Percentiles rank a stretch among this genome's conserved stretches.
Conservation (phyloP, 2,113 vertebrate species). For the Amazona guildingii region DNA sequence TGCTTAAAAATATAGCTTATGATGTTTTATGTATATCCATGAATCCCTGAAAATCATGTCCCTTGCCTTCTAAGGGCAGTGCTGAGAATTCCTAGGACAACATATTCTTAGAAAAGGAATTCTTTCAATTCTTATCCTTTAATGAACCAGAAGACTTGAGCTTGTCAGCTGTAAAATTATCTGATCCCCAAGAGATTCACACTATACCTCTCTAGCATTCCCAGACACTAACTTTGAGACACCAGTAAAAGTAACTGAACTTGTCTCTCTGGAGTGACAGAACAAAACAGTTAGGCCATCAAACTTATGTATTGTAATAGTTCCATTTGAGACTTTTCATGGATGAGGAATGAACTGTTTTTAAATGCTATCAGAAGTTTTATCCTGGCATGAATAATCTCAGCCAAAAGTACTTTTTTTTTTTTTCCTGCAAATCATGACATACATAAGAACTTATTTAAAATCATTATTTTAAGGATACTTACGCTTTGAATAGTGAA, state of each 20-base stretch:
- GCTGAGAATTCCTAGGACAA: not conserved
- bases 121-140: conserved; percentile 3
- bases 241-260: not conserved
- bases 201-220: not conserved
- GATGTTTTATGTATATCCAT: not conserved
- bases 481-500: not conserved
- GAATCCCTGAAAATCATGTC: not conserved
- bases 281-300: not conserved
- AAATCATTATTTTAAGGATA: not conserved
- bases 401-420: not conserved
- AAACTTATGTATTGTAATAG: not conserved
- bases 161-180: conserved; percentile 5
- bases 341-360: not conserved
- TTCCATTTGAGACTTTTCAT: not conserved
- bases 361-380: not conserved
- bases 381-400: not conserved
- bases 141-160: not conserved
- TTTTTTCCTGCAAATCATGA: not conserved
- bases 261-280: not conserved
- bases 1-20: not conserved
- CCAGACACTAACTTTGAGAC: not conserved
- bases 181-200: not conserved
- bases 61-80: not conserved
- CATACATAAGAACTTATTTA: not conserved
- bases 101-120: not conserved